Conservation (phyloP, 2,113 vertebrate genomes). For the Varanus salvator region DNA sequence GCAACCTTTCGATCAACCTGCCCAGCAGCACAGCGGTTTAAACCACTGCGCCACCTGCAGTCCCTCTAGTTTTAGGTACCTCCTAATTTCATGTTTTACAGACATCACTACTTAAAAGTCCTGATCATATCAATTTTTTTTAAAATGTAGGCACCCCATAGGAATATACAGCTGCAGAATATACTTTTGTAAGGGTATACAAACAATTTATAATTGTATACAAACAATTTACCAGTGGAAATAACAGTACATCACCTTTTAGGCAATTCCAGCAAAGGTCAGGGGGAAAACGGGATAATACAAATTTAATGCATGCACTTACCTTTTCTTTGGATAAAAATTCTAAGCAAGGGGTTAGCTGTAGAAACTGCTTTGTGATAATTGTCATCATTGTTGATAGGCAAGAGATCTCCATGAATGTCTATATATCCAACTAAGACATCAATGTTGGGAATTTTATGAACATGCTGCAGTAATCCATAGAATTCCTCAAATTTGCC, state of each 20-base stretch:
- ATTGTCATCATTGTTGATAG: constrained; percentile 99
- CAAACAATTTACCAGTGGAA: neutral
- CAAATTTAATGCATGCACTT: constrained; percentile 57
- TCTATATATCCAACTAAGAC: constrained; percentile 95
- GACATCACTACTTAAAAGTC: neutral
- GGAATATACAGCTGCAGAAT: neutral
- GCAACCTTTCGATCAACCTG: too few species aligned
- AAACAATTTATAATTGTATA: neutral
- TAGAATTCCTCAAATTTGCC: constrained; percentile 98
- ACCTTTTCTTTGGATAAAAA: constrained; percentile 99
- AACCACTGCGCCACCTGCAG: too few species aligned
- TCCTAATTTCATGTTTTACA: too few species aligned
- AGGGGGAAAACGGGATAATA: neutral
- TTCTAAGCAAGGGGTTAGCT: constrained; percentile 91
- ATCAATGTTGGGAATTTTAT: constrained; percentile 95
- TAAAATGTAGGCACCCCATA: neutral
- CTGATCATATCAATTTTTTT: neutral
- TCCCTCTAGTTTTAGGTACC: too few species aligned
- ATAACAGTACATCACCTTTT: neutral
- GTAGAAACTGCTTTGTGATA: constrained; percentile 97
- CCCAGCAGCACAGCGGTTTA: too few species aligned
- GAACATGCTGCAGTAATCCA: constrained; percentile 93
- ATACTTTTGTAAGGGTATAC: neutral
- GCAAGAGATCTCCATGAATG: constrained; percentile 94
- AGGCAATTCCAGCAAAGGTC: constrained; percentile 13